Conservation (phyloP, 2,797 vertebrate species). For the Aldrovandia affinis region DNA sequence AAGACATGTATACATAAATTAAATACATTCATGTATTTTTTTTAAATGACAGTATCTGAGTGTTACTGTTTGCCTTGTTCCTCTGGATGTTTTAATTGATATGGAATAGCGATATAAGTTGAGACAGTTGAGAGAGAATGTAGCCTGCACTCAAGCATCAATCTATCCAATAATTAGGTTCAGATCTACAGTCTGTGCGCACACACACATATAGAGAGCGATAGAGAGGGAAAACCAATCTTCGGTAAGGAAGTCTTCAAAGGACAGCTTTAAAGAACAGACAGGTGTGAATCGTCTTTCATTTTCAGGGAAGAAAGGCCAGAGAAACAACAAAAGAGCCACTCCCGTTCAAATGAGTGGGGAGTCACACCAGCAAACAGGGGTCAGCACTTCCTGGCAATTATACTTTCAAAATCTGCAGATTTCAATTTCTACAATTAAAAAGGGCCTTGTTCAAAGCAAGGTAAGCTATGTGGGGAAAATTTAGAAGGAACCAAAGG, state of each 20-base stretch:
- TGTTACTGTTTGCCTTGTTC: background rate
- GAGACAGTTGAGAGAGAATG: background rate
- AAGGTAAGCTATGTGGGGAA: background rate
- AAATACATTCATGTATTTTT: too few relatives aligned
- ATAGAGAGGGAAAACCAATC: background rate
- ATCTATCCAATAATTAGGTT: background rate
- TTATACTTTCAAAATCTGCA: too few relatives aligned
- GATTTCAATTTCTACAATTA: too few relatives aligned
- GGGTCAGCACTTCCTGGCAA: background rate
- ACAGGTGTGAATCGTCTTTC: background rate
- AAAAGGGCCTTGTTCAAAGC: too few relatives aligned
- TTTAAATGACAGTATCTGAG: background rate
- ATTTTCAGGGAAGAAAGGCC: background rate
- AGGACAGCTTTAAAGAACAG: background rate
- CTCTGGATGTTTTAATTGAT: background rate
- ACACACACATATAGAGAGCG: background rate
- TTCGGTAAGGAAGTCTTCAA: background rate
- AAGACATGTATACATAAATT: too few relatives aligned
- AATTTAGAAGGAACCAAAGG: slow-evolving; percentile 6
- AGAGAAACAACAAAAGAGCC: background rate
- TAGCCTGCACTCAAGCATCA: background rate
- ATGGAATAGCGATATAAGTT: background rate
- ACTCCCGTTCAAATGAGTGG: background rate
- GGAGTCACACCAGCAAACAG: slow-evolving; percentile 3
- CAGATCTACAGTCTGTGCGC: background rate